A percentile compares a stretch with the other conserved stretches of the same genome.
phyloP scores from a whole-genome alignment of 2,888 invertebrate genomes.

The Prenolepis imparis region DNA sequence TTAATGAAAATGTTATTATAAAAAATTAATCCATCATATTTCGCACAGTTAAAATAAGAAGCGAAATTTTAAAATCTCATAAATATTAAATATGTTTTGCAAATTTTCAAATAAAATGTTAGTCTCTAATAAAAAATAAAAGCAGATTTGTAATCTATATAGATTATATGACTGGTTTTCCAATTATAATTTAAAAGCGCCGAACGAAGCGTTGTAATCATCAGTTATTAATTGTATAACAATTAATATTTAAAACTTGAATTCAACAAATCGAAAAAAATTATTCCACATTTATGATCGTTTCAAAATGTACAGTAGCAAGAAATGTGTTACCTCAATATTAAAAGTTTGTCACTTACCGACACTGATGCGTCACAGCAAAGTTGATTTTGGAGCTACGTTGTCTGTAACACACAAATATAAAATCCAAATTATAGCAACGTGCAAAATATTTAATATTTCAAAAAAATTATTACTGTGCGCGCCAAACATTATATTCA shows the following conservation, averaged over 20 bases:
- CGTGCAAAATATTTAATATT: too few relatives aligned
- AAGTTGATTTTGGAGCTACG: too few relatives aligned
- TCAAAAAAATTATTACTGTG: too few relatives aligned
- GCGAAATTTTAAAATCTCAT: background rate
- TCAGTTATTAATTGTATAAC: background rate
- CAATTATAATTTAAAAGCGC: background rate
- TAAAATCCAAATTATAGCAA: too few relatives aligned
- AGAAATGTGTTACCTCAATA: background rate
- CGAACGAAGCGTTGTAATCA: too few relatives aligned
- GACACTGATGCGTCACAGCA: too few relatives aligned
- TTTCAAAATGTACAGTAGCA: slow-evolving; percentile 1
- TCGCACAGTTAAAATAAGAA: background rate
- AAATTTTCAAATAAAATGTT: slow-evolving; percentile 1
- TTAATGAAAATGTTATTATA: background rate
- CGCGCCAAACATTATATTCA: too few relatives aligned
- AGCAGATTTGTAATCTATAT: background rate
- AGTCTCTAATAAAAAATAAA: background rate
- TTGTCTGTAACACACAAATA: too few relatives aligned
- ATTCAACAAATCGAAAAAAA: background rate
- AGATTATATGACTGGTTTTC: background rate
- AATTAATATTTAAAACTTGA: background rate
- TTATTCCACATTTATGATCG: background rate
- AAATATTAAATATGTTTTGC: background rate
- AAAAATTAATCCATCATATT: background rate
- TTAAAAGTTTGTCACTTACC: too few relatives aligned